Base-by-base conservation (phyloP, 2,888 invertebrate species). In the Ellobium chinense region DNA sequence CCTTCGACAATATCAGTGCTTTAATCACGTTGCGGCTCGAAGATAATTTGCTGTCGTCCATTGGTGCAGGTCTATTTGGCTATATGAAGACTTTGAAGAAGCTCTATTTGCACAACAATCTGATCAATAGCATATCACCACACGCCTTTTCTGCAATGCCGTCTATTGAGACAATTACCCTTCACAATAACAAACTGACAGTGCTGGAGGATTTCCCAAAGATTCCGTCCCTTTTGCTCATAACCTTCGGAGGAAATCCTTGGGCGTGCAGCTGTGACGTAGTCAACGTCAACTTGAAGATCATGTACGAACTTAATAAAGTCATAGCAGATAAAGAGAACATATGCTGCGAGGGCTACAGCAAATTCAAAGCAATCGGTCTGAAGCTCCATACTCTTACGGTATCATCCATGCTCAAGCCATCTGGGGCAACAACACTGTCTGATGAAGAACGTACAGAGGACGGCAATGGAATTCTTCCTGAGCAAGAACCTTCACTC, bases 261-360 rank as follows among this genome's bases (percentile, higher is more conserved):
- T 85, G 83, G 85, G 36, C 77, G 5, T 88, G 88, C 78, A 78
- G 84, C 29, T 88, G 88, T 81, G 68, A 83, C 36, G 63, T 63
- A 31, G 46, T 21, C 62, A 62, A 69, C 18, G 54, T 36, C 27
- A 39, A 54, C 1, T 21, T 56, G n/a, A n/a, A 62, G 9, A 24
- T 39, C 0, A 1, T 66, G 0, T 36, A 66, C 9, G 29, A 34
- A 12, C 24, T 65, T 2, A 66, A 24, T 27, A 24, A 54, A 14
- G 56, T 36, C 34, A 76, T 76, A 24, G 24, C 2, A 21, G 76
- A 76, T 34, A n/a, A 9, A 18, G 56, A 65, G 1, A 54, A 66
- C 29, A 34, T 76, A 29, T 76, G 76, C 27, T 63, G 70, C n/a
- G 14, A 7, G 21, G 9, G 46, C 46, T 46, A 63, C 34, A 18